These are phyloP conservation scores for Hydra vulgaris DNA, from an alignment of 30 jellyfish, hydroid and myxozoan genomes.

Conservation along the genomic window DNA sequence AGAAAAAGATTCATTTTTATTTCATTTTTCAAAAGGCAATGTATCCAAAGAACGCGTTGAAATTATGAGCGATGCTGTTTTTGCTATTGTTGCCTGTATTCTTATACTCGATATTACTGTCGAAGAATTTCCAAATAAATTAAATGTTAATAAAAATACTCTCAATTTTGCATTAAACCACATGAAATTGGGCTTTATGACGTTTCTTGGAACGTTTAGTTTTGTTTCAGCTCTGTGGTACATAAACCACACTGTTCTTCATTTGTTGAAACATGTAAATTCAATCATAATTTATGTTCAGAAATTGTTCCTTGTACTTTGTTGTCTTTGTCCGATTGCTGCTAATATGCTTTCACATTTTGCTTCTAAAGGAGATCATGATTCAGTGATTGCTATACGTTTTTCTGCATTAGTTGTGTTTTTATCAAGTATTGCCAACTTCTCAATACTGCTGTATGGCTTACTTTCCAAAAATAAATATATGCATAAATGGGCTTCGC, in stretches of 20 bases:
- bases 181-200: background rate
- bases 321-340: slow-evolving; percentile 14
- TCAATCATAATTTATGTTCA: slow-evolving; percentile 15
- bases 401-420: slow-evolving; percentile 2
- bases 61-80: slow-evolving; percentile 33
- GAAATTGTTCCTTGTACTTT: slow-evolving; percentile 14
- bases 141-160: background rate
- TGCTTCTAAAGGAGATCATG: slow-evolving; percentile 4
- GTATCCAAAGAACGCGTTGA: slow-evolving; percentile 27
- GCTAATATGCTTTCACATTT: slow-evolving; percentile 12
- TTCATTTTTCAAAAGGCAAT: slow-evolving; percentile 24
- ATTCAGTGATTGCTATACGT: slow-evolving; percentile 17
- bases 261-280: slow-evolving; percentile 9
- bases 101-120: slow-evolving; percentile 23
- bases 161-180: background rate
- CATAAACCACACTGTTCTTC: slow-evolving; percentile 24
- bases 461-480: background rate
- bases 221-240: slow-evolving; percentile 27
- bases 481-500: slow-evolving; percentile 27
- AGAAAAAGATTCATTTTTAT: slow-evolving; percentile 7
- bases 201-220: background rate
- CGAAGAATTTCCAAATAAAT: slow-evolving; percentile 20
- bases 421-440: slow-evolving; percentile 5
- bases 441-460: slow-evolving; percentile 11
- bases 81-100: slow-evolving; percentile 35